Percentiles rank a stretch among this genome's conserved stretches.
Evolutionary conservation across 2,888 invertebrate species (phyloP).

Genomic region (Neoscelio sp.): DNA sequence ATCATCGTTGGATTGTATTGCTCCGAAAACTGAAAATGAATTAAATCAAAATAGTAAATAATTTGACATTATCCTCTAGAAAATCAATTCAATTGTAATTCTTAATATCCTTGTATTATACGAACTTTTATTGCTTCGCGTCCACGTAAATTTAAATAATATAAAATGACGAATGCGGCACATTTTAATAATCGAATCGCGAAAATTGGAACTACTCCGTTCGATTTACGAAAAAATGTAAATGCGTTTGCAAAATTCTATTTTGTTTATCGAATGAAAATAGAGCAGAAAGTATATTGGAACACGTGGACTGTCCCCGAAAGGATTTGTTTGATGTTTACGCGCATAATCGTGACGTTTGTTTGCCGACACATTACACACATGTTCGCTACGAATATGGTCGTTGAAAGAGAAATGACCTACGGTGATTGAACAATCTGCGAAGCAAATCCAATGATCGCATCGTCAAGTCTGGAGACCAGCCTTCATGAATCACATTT

Average conservation of each 20-base stretch:
- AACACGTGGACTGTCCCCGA: slow-evolving; percentile 13
- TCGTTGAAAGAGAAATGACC: slow-evolving; percentile 54
- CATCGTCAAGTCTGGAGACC: slow-evolving; percentile 40
- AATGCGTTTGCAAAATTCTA: slow-evolving; percentile 8
- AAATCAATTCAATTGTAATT: no score
- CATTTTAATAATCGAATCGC: not conserved
- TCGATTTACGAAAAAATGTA: not conserved
- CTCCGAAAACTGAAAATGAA: no score
- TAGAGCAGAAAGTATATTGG: slow-evolving; percentile 1
- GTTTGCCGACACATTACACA: slow-evolving; percentile 52
- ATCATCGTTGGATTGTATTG: no score
- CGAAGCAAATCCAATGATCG: slow-evolving; percentile 48
- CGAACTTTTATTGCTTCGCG: no score
- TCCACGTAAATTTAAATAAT: not conserved
- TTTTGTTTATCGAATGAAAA: slow-evolving; percentile 23
- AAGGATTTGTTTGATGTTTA: slow-evolving; percentile 46
- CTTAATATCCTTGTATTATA: no score
- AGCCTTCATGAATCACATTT: slow-evolving; percentile 45
- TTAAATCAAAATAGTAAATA: no score
- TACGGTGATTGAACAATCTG: slow-evolving; percentile 53
- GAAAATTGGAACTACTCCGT: not conserved
- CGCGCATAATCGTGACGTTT: slow-evolving; percentile 54
- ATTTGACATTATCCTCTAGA: no score
- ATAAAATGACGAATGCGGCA: not conserved
- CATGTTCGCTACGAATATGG: slow-evolving; percentile 45